These are phyloP conservation scores for Zhuqinia jingwanae DNA, from an alignment of 2,888 invertebrate species.

Conservation along the genomic window DNA sequence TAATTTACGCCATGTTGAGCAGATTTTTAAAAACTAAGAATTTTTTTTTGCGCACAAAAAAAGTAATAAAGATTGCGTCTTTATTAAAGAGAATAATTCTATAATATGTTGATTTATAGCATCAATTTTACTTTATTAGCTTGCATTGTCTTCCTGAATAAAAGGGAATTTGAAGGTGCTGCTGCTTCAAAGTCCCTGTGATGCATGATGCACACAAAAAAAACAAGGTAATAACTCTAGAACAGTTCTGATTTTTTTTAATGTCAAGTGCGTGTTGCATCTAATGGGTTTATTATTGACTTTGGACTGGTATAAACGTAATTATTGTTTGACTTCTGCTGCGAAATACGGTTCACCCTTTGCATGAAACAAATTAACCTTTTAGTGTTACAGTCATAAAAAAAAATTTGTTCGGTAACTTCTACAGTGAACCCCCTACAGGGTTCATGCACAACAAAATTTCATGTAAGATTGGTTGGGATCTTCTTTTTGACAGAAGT, in stretches of 20 bases:
- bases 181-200: too few species aligned
- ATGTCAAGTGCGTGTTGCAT: neutral
- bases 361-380: constrained; percentile 54
- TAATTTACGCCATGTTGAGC: too few species aligned
- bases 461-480: constrained; percentile 50
- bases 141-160: constrained; percentile 38
- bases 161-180: constrained; percentile 44
- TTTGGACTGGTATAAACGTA: neutral
- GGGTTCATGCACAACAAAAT: constrained; percentile 64
- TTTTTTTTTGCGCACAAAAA: too few species aligned
- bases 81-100: constrained; percentile 22
- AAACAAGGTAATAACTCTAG: neutral
- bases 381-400: constrained; percentile 53
- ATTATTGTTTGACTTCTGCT: constrained; percentile 14
- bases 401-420: constrained; percentile 53
- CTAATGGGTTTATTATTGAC: neutral
- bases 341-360: neutral
- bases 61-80: constrained; percentile 4
- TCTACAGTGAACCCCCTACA: constrained; percentile 36
- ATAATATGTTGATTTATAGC: constrained; percentile 53
- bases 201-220: too few species aligned
- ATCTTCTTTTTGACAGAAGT: neutral
- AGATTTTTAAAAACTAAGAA: too few species aligned
- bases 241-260: neutral
- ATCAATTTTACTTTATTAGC: neutral